Evolutionary conservation across 2,797 vertebrate genomes (phyloP), one percentile per base, ranked within the genome.

Genomic region (Leptodactylus fallax): DNA sequence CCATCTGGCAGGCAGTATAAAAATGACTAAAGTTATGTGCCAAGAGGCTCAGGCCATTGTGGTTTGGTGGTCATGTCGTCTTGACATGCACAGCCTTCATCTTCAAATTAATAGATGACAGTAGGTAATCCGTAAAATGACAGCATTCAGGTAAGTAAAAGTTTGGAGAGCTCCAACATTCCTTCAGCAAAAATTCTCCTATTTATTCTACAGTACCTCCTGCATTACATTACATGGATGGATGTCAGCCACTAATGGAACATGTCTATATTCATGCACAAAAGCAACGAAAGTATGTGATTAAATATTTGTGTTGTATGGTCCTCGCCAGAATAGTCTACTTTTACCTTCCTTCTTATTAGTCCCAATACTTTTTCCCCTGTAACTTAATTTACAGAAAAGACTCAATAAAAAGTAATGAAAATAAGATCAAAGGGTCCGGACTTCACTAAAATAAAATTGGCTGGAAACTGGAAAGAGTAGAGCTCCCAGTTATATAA

Each of bases 341-440:
- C 45, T 61, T 63, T 61, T 61, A 60, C 71, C 27, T 85, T 72
- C 19, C 55, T 60, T 45, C 91, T 93, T 94, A 93, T 93, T 92
- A 93, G 92, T 90, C 92, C 91, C 90, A 92, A 92, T 94, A 25
- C 21, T 53, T 79, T 53, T 84, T 58, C 55, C 65, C 58, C 65
- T 55, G 25, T 25, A 87, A 84, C 82, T 83, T 87, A 83, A 87
- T 87, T 80, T 87, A 80, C 56, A 87, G 36, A 65, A 58, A 80
- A 60, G 53, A 72, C 65, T 25, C 36, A 79, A 83, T 58, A 85
- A 87, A 88, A 69, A 12, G 47, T n/a, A 88, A 79, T 47, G 53
- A 88, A 79, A 84, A 72, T 72, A 88, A 56, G 51, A 84, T 84
- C 53, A 88, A 85, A 85, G 65, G 47, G 16, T 11, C 27, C 17